These are phyloP conservation scores for Rhopalosiphum maidis DNA, from an alignment of 1,140 invertebrate genomes.

Conservation along the genomic window DNA sequence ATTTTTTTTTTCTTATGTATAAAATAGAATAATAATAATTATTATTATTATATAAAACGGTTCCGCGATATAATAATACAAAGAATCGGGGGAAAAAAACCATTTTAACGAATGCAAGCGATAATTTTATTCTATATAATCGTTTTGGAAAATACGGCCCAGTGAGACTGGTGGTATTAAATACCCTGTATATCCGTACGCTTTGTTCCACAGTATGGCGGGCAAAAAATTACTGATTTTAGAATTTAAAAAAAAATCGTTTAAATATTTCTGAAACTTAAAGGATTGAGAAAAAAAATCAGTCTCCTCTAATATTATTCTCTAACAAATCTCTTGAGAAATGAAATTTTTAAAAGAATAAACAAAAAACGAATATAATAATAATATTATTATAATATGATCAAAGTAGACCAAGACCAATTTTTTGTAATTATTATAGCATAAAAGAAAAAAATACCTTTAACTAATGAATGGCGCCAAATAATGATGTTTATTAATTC, in stretches of 20 bases:
- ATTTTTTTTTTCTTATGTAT: neutral
- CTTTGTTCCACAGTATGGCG: neutral
- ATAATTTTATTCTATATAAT: neutral
- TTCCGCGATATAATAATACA: neutral
- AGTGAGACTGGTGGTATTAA: neutral
- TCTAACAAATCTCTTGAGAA: neutral
- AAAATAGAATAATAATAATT: conserved; percentile 10
- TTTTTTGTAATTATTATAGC: neutral
- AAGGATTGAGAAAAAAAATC: neutral
- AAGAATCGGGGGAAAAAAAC: neutral
- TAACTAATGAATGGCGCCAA: neutral
- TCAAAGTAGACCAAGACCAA: neutral
- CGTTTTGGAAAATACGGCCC: neutral
- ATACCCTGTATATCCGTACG: neutral
- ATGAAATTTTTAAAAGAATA: neutral
- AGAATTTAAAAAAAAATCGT: neutral
- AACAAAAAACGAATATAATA: neutral
- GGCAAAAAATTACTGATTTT: neutral
- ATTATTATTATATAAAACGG: neutral
- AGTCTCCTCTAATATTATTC: neutral
- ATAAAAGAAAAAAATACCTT: neutral
- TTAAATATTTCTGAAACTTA: neutral
- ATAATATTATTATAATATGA: neutral
- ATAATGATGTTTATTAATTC: neutral
- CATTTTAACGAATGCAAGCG: neutral